Conservation (phyloP, 2,888 invertebrate genomes). For the Clitarchus hookeri region DNA sequence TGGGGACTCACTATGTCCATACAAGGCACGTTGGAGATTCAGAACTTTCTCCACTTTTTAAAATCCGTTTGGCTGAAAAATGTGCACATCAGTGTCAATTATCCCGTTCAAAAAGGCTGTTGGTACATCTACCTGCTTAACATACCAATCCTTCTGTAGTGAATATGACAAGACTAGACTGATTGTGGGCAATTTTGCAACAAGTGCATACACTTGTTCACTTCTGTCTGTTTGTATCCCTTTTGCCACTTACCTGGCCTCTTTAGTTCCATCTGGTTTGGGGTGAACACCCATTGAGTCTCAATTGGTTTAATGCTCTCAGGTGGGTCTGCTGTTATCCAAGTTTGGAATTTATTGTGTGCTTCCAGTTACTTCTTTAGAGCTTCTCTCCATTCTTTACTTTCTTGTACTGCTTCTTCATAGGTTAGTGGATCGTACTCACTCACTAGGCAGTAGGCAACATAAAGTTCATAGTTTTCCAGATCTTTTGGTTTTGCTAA, state of each 20-base stretch:
- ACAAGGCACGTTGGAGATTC: neutral
- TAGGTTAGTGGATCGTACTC: neutral
- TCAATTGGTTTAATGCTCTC: neutral
- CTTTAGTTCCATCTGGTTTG: neutral
- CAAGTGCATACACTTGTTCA: neutral
- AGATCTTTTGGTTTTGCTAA: neutral
- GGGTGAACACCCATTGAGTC: neutral
- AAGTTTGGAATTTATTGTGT: neutral
- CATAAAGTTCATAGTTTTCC: neutral
- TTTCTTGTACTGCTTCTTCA: constrained; percentile 8
- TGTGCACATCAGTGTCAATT: neutral
- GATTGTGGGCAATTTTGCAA: neutral
- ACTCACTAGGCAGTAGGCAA: neutral
- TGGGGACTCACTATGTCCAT: neutral
- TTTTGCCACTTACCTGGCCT: neutral
- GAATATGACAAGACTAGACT: neutral
- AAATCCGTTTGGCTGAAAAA: neutral
- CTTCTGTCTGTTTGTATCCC: neutral
- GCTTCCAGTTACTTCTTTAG: neutral
- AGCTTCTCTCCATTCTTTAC: neutral
- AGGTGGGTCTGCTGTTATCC: too few species aligned
- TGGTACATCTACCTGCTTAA: neutral
- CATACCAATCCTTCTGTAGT: neutral
- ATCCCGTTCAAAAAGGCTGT: neutral
- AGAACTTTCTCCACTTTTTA: neutral